A percentile compares a stretch with the other conserved stretches of the same genome.
These are phyloP conservation scores for Xestia c-nigrum DNA, from an alignment of 2,888 invertebrate species.

Conservation along the genomic window DNA sequence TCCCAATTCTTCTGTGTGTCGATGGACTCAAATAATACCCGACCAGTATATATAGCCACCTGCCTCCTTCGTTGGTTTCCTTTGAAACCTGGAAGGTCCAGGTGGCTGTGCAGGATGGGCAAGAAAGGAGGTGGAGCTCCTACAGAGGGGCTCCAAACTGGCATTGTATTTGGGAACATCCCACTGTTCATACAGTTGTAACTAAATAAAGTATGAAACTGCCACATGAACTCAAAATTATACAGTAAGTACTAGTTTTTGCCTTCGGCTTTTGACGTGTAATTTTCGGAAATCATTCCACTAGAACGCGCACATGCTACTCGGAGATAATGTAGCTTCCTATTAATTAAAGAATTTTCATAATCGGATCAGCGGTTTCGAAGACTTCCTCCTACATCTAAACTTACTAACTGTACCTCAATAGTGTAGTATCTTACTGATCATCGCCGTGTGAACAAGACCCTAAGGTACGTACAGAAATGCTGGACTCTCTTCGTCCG, in stretches of 20 bases:
- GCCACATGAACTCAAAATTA: neutral
- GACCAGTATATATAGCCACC: no score
- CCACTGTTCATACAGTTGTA: neutral
- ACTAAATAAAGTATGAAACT: neutral
- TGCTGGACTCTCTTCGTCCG: slow-evolving; percentile 7
- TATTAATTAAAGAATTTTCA: neutral
- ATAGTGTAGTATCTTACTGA: neutral
- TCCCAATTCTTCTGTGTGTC: neutral
- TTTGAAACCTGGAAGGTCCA: no score
- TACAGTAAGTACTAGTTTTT: neutral
- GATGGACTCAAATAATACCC: no score
- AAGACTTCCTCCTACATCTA: neutral
- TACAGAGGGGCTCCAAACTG: no score
- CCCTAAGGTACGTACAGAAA: slow-evolving; percentile 9
- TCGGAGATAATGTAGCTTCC: neutral
- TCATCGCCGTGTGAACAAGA: neutral
- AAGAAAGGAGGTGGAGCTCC: no score
- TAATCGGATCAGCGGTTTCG: neutral
- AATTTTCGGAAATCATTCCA: neutral
- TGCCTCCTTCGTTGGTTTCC: no score
- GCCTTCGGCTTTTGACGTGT: neutral
- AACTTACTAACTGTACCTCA: neutral
- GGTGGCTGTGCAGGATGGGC: no score
- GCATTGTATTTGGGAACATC: neutral
- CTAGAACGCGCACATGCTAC: no score